These are phyloP conservation scores for Yponomeuta evonymella DNA, from an alignment of 2,888 invertebrate genomes.

Conservation along the genomic window DNA sequence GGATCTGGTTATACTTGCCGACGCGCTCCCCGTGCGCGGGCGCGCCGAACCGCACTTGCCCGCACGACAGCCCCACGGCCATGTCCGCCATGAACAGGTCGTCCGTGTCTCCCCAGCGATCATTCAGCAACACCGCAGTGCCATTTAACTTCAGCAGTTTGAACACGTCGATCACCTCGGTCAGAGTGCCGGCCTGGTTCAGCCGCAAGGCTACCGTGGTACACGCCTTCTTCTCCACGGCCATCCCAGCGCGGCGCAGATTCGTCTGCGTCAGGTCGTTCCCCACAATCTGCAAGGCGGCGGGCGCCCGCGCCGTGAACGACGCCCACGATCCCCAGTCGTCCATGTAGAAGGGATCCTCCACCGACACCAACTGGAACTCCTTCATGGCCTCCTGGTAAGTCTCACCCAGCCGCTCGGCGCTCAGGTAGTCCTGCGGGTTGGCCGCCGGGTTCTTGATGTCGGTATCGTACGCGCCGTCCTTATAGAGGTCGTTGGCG, in stretches of 20 bases:
- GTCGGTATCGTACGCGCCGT: constrained; percentile 93
- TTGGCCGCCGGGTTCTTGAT: constrained; percentile 97
- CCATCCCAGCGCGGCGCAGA: constrained; percentile 90
- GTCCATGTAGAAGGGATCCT: constrained; percentile 98
- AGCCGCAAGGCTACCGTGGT: constrained; percentile 95
- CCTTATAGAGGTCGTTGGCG: constrained; percentile 95
- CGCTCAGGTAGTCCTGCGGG: constrained; percentile 85
- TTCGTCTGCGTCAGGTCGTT: constrained; percentile 97
- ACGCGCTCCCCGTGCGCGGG: constrained; percentile 97
- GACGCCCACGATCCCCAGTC: constrained; percentile 97
- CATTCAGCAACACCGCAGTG: constrained; percentile 80
- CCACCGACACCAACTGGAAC: constrained; percentile 94
- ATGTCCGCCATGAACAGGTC: constrained; percentile 98
- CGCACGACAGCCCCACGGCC: constrained; percentile 97
- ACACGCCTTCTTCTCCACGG: constrained; percentile 96
- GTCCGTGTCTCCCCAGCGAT: constrained; percentile 96
- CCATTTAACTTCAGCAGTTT: constrained; percentile 96
- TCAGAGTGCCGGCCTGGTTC: constrained; percentile 97
- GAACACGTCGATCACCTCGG: constrained; percentile 96
- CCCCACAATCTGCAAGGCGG: constrained; percentile 83
- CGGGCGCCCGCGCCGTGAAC: constrained; percentile 80
- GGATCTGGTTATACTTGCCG: constrained; percentile 98
- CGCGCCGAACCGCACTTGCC: constrained; percentile 98
- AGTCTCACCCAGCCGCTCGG: constrained; percentile 88
- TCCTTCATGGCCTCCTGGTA: constrained; percentile 93